A percentile compares a stretch with the other conserved stretches of the same genome.
Evolutionary conservation across 2,888 invertebrate genomes (phyloP).

Genomic region (Microctonus hyperodae): DNA sequence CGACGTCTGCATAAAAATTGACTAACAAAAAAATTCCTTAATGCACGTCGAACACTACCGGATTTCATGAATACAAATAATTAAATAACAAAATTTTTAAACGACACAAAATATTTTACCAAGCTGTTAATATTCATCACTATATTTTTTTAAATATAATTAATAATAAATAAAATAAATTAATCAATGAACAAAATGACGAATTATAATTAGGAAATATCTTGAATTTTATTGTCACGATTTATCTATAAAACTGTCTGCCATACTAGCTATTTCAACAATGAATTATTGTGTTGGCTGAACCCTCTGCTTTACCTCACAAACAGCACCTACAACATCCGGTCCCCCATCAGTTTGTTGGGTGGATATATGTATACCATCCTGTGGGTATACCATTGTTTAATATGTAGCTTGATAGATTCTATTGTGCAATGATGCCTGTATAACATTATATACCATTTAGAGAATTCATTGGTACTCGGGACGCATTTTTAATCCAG

Average conservation of each 20-base stretch:
- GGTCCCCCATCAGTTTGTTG: conserved; percentile 41
- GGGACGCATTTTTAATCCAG: conserved; percentile 53
- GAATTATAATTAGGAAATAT: not conserved
- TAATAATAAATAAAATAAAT: no score
- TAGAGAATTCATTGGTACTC: conserved; percentile 41
- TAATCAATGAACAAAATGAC: no score
- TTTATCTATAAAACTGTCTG: conserved; percentile 44
- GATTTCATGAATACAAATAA: conserved; percentile 51
- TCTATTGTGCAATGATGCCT: conserved; percentile 54
- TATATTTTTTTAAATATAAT: no score
- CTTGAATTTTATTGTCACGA: not conserved
- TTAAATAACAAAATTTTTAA: not conserved
- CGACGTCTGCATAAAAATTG: conserved; percentile 51
- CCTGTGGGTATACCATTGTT: conserved; percentile 52
- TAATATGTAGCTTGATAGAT: conserved; percentile 55
- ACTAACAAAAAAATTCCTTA: conserved; percentile 51
- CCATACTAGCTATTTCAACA: conserved; percentile 56
- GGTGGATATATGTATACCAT: conserved; percentile 33
- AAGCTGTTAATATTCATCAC: not conserved
- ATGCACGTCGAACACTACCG: conserved; percentile 45
- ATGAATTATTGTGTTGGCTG: conserved; percentile 51
- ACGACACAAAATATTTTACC: not conserved
- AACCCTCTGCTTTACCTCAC: conserved; percentile 42
- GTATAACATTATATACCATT: conserved; percentile 43
- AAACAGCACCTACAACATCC: conserved; percentile 50